Percentiles rank a stretch among this genome's conserved stretches.
phyloP scores from a whole-genome alignment of 2,113 vertebrate genomes.

The Mobula birostris region DNA sequence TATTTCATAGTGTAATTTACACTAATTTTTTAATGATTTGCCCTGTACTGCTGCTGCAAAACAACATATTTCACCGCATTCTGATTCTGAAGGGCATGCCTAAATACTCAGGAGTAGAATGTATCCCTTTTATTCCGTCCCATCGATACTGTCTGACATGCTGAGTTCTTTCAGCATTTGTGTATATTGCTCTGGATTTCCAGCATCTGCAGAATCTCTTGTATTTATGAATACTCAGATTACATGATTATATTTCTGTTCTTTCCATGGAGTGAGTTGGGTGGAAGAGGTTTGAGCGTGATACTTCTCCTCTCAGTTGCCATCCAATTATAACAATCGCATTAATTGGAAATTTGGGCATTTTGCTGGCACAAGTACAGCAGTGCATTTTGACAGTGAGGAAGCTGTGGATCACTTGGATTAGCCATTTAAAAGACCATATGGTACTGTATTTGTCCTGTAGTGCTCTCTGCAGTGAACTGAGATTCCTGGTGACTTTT shows the following conservation, averaged over 20 bases:
- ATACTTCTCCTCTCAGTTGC: not conserved
- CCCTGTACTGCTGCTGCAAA: too few species aligned
- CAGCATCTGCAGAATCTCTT: too few species aligned
- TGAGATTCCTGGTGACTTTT: not conserved
- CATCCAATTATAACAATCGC: not conserved
- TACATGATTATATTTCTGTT: not conserved
- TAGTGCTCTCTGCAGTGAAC: not conserved
- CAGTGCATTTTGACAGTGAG: not conserved
- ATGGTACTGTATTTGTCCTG: not conserved
- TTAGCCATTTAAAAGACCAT: conserved; percentile 18
- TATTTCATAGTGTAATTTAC: too few species aligned
- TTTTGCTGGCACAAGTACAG: not conserved
- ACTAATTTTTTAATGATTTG: too few species aligned
- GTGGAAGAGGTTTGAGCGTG: not conserved
- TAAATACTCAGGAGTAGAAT: too few species aligned
- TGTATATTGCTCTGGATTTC: too few species aligned
- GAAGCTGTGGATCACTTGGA: not conserved
- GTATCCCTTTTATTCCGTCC: too few species aligned
- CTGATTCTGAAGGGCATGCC: too few species aligned
- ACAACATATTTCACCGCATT: too few species aligned
- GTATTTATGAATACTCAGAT: not conserved
- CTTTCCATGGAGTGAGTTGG: not conserved
- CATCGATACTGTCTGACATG: too few species aligned
- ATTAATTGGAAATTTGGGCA: not conserved
- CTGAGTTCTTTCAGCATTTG: too few species aligned